Conservation (phyloP, 2,888 invertebrate species). For the Aricia artaxerxes region DNA sequence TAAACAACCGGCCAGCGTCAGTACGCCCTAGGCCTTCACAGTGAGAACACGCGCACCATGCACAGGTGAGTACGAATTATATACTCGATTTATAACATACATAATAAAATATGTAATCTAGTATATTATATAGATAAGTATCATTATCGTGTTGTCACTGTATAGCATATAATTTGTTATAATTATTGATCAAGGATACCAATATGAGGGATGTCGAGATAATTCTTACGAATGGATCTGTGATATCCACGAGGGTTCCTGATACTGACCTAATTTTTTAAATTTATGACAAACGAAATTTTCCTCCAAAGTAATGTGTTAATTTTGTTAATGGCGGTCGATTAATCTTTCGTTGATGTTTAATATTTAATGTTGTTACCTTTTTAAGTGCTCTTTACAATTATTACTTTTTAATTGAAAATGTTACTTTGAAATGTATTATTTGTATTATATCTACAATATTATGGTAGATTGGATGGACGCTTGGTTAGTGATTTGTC, state of each 20-base stretch:
- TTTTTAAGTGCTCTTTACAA: too few relatives aligned
- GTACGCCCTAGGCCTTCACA: constrained; percentile 52
- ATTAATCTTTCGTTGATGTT: not conserved
- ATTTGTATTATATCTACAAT: too few relatives aligned
- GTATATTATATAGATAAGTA: not conserved
- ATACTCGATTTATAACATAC: constrained; percentile 20
- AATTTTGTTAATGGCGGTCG: not conserved
- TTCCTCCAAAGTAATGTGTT: not conserved
- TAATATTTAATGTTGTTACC: not conserved
- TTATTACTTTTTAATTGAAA: too few relatives aligned
- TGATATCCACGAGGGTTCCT: constrained; percentile 1
- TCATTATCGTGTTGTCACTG: too few relatives aligned
- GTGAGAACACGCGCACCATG: constrained; percentile 53
- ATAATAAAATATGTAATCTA: not conserved
- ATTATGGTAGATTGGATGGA: too few relatives aligned
- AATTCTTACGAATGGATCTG: constrained; percentile 26
- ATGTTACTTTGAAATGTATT: too few relatives aligned
- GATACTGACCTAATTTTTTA: constrained; percentile 19
- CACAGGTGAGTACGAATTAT: constrained; percentile 50
- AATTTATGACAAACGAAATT: not conserved
- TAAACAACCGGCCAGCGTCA: constrained; percentile 49
- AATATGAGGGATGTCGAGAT: constrained; percentile 22
- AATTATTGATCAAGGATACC: not conserved
- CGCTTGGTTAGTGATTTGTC: too few relatives aligned
- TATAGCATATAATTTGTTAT: not conserved